A percentile compares a stretch with the other conserved stretches of the same genome.
Conservation (phyloP, 2,888 invertebrate genomes). For the Lepidocyrtoides sp. region DNA sequence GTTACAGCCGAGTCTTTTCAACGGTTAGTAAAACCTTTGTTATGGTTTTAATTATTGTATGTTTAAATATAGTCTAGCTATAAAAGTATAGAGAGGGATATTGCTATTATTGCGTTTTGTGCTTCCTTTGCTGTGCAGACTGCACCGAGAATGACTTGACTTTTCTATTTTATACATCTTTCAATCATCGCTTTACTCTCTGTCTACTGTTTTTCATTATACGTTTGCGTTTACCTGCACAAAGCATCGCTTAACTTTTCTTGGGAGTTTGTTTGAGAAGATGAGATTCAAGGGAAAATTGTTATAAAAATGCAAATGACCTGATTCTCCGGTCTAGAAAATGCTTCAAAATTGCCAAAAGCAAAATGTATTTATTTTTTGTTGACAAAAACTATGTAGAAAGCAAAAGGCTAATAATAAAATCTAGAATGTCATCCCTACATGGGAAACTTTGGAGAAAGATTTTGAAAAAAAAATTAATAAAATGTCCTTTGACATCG, state of each 20-base stretch:
- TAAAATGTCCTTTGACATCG: too few species aligned
- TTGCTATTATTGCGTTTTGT: too few species aligned
- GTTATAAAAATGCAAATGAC: constrained; percentile 42
- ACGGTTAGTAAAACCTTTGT: neutral
- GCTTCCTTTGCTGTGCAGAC: neutral
- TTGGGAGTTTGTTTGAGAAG: neutral
- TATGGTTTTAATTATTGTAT: neutral
- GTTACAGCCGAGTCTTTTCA: too few species aligned
- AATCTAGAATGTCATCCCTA: too few species aligned
- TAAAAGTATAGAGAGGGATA: too few species aligned
- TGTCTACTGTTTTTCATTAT: too few species aligned
- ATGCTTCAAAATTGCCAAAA: neutral
- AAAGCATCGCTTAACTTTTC: neutral
- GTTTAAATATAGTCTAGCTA: neutral
- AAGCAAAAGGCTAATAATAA: too few species aligned
- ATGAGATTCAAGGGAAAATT: neutral
- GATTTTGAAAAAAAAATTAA: too few species aligned
- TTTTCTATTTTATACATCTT: neutral
- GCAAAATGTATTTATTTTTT: too few species aligned
- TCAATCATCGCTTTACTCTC: neutral
- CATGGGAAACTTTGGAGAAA: too few species aligned
- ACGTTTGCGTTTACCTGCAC: too few species aligned
- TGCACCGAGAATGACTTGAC: neutral
- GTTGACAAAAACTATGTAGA: too few species aligned
- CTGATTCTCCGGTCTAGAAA: constrained; percentile 67